phyloP scores from a whole-genome alignment of 2,888 invertebrate species.

The Geotrupes spiniger region DNA sequence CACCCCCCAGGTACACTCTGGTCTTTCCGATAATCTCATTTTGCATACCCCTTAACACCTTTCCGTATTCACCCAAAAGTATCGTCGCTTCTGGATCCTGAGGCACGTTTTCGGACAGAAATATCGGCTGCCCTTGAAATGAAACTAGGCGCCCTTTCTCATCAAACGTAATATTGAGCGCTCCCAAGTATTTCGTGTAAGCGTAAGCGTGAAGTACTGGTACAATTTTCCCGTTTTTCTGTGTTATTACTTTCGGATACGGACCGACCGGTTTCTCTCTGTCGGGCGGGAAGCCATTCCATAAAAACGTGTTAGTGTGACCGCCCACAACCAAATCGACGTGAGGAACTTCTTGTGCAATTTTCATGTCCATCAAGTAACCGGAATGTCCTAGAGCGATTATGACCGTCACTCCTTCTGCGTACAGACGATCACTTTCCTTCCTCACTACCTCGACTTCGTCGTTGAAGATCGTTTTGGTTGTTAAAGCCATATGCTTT shows the following conservation, averaged over 20 bases:
- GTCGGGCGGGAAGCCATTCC: conserved; percentile 69
- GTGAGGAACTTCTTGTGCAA: conserved; percentile 72
- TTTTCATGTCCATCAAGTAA: conserved; percentile 69
- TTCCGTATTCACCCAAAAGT: conserved; percentile 62
- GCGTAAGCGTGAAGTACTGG: conserved; percentile 89
- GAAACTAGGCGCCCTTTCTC: conserved; percentile 64
- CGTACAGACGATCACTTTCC: conserved; percentile 38
- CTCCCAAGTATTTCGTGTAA: conserved; percentile 87
- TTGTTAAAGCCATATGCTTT: conserved; percentile 26
- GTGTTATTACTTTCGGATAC: conserved; percentile 75
- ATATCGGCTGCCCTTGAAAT: conserved; percentile 72
- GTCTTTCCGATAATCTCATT: conserved; percentile 63
- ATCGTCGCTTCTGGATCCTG: conserved; percentile 67
- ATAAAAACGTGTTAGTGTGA: conserved; percentile 87
- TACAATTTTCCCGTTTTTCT: conserved; percentile 66
- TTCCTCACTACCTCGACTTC: conserved; percentile 4
- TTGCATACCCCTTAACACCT: conserved; percentile 55
- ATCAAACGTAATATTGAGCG: conserved; percentile 69
- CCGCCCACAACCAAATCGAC: conserved; percentile 88
- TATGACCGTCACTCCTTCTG: conserved; percentile 69
- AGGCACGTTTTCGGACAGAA: conserved; percentile 63
- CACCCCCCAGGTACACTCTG: conserved; percentile 54
- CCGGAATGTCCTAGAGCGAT: conserved; percentile 91
- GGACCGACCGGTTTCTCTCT: conserved; percentile 65
- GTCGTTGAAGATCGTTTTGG: conserved; percentile 6